phyloP scores from a whole-genome alignment of 2,888 invertebrate species.

The Spisula solida region DNA sequence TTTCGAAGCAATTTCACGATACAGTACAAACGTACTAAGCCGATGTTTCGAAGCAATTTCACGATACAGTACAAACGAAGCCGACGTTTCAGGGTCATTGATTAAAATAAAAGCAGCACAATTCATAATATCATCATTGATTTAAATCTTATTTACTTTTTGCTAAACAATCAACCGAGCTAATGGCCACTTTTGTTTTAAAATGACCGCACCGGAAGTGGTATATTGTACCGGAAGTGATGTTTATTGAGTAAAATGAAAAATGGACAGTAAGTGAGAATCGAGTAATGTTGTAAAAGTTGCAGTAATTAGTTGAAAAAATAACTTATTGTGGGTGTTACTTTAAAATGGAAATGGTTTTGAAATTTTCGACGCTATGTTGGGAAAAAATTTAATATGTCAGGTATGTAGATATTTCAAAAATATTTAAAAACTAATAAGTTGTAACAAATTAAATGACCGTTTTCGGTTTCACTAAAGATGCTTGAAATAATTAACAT shows the following conservation, averaged over 20 bases:
- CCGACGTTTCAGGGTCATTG: slow-evolving; percentile 17
- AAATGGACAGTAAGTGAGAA: background rate
- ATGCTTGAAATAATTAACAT: too few species aligned
- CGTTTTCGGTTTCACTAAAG: too few species aligned
- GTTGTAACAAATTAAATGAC: too few species aligned
- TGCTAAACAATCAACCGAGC: background rate
- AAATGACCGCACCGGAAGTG: background rate
- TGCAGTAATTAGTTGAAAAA: background rate
- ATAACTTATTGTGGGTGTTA: background rate
- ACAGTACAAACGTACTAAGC: too few species aligned
- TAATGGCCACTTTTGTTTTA: background rate
- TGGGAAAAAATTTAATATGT: too few species aligned
- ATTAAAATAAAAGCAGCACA: slow-evolving; percentile 20
- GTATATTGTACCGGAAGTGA: background rate
- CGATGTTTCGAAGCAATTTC: background rate
- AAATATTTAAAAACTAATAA: too few species aligned
- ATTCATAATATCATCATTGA: slow-evolving; percentile 37
- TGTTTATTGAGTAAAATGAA: background rate
- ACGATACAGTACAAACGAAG: background rate
- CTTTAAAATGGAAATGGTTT: background rate
- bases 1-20: background rate
- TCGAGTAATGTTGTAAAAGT: background rate
- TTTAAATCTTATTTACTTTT: slow-evolving; percentile 43
- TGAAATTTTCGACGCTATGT: too few species aligned
- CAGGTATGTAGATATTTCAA: too few species aligned